Conservation (phyloP, 2,888 invertebrate genomes). For the Thereva unica region DNA sequence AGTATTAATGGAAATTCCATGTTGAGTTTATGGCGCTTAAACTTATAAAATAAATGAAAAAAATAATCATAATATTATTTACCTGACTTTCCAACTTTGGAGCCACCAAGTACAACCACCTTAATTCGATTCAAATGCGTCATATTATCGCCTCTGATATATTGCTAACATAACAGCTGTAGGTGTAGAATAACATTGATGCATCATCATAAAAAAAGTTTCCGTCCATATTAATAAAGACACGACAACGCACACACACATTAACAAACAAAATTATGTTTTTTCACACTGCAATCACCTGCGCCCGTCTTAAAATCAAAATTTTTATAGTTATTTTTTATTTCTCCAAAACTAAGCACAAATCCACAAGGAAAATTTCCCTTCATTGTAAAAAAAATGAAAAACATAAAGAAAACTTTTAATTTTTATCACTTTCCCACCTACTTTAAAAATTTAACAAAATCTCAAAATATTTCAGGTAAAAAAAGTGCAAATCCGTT, state of each 20-base stretch:
- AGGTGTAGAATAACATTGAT: conserved; percentile 12
- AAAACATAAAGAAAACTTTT: no score
- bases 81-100: conserved; percentile 80
- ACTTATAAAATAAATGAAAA: neutral
- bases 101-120: conserved; percentile 78
- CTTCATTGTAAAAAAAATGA: no score
- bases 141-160: conserved; percentile 57
- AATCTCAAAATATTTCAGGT: no score
- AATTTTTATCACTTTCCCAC: no score
- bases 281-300: no score
- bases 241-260: neutral
- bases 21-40: neutral
- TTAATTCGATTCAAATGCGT: conserved; percentile 79
- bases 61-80: conserved; percentile 52
- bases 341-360: no score
- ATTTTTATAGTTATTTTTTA: no score
- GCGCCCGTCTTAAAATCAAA: no score
- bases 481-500: no score
- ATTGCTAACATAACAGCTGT: conserved; percentile 3
- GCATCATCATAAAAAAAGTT: conserved; percentile 17
- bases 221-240: conserved; percentile 22
- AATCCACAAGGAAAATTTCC: no score
- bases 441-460: no score
- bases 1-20: neutral
- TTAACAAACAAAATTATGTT: neutral